Conservation (phyloP, 2,797 vertebrate species). For the Cottoperca gobio region DNA sequence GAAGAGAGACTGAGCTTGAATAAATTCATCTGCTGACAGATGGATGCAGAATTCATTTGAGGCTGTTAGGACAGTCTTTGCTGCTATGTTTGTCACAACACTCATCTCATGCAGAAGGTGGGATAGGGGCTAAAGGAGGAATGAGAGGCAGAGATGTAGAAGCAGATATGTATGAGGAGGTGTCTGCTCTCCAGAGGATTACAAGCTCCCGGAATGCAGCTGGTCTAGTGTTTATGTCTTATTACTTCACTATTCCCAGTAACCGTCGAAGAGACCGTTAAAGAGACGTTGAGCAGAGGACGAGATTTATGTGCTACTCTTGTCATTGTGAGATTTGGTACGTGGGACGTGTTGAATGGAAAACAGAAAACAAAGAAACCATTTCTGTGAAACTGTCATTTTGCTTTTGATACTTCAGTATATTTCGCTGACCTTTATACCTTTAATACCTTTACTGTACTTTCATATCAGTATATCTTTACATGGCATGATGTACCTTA, state of each 20-base stretch:
- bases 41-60: conserved; percentile 65
- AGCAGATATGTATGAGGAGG: conserved; percentile 45
- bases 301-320: background rate
- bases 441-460: background rate
- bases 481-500: background rate
- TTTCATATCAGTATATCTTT: background rate
- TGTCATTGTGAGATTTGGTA: too few species aligned
- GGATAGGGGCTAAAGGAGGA: conserved; percentile 34
- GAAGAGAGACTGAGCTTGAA: conserved; percentile 33
- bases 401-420: background rate
- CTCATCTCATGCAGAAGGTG: conserved; percentile 62
- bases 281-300: background rate
- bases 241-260: conserved; percentile 5
- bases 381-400: background rate
- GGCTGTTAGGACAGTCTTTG: conserved; percentile 58
- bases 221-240: conserved; percentile 43
- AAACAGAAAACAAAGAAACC: background rate
- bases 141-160: conserved; percentile 26
- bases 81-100: conserved; percentile 68
- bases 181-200: conserved; percentile 44
- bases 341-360: background rate
- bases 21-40: conserved; percentile 75
- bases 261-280: background rate
- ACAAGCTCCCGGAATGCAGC: conserved; percentile 37
- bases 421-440: background rate